Conservation (phyloP, 2,113 vertebrate genomes). For the Lophura nycthemera region DNA sequence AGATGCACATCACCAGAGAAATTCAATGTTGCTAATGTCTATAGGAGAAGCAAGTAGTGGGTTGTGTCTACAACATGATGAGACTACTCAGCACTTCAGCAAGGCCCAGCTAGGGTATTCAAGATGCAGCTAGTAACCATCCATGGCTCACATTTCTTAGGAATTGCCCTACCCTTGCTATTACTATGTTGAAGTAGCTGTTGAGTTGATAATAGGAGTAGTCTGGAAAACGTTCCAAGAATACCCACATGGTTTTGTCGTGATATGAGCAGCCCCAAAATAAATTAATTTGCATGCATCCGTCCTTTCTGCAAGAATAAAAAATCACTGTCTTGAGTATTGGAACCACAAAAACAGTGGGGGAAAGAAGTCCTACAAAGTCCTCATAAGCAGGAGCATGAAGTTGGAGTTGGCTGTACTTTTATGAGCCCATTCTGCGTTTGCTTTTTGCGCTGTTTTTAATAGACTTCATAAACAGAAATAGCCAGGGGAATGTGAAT, state of each 20-base stretch:
- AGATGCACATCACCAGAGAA: background rate
- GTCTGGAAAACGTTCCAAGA: background rate
- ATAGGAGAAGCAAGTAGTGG: background rate
- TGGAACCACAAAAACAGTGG: background rate
- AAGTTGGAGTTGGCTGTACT: background rate
- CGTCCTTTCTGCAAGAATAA: background rate
- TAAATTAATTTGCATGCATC: background rate
- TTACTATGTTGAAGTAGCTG: background rate
- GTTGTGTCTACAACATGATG: background rate
- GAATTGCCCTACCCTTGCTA: background rate
- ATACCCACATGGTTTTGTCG: background rate
- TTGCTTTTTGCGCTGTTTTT: background rate
- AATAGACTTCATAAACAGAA: background rate
- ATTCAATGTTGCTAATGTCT: background rate
- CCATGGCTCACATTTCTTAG: background rate
- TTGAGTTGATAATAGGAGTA: background rate
- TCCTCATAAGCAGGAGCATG: background rate
- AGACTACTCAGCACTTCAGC: background rate
- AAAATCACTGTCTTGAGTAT: background rate
- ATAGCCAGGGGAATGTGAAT: background rate
- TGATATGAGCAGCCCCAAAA: accelerated
- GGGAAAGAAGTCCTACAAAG: background rate
- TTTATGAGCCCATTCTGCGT: background rate
- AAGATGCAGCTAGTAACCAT: background rate
- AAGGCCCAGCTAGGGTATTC: background rate